A percentile compares a stretch with the other conserved stretches of the same genome.
phyloP scores from a whole-genome alignment of 2,888 invertebrate species.

The Protodeltote pygarga region DNA sequence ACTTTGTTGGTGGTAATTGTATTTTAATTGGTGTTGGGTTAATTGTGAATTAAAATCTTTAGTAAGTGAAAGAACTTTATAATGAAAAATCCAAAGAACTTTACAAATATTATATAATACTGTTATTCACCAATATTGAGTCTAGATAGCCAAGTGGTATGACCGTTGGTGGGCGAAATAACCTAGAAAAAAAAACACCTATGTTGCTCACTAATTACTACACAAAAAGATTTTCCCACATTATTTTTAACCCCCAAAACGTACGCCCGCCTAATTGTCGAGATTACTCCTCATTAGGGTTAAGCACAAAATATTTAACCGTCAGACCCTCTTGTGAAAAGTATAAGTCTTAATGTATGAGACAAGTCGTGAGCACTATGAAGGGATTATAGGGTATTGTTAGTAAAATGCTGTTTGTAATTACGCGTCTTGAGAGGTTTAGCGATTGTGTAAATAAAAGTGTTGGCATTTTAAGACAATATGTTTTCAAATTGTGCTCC shows the following conservation, averaged over 20 bases:
- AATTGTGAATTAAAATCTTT: too few species aligned
- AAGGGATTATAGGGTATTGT: not conserved
- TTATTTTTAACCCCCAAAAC: slow-evolving; percentile 25
- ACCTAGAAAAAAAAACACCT: slow-evolving; percentile 13
- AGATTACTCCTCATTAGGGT: slow-evolving; percentile 45
- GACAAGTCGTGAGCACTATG: slow-evolving; percentile 5
- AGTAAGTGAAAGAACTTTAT: too few species aligned
- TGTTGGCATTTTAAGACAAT: too few species aligned
- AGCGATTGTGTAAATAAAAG: too few species aligned
- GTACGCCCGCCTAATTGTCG: slow-evolving; percentile 37
- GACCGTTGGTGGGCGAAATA: too few species aligned
- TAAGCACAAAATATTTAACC: slow-evolving; percentile 35
- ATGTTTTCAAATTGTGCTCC: too few species aligned
- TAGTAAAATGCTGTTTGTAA: not conserved
- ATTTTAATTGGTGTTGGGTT: not conserved
- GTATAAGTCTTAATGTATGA: slow-evolving; percentile 24
- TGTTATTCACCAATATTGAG: too few species aligned
- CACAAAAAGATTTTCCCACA: slow-evolving; percentile 13
- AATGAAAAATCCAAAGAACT: too few species aligned
- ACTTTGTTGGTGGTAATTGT: not conserved
- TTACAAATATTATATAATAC: too few species aligned
- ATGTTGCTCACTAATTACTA: slow-evolving; percentile 10
- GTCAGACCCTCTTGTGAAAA: slow-evolving; percentile 23
- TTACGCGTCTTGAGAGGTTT: too few species aligned
- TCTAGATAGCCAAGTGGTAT: too few species aligned